A percentile compares a stretch with the other conserved stretches of the same genome.
Conservation (phyloP, 2,797 vertebrate species). For the Clarias pachynema region DNA sequence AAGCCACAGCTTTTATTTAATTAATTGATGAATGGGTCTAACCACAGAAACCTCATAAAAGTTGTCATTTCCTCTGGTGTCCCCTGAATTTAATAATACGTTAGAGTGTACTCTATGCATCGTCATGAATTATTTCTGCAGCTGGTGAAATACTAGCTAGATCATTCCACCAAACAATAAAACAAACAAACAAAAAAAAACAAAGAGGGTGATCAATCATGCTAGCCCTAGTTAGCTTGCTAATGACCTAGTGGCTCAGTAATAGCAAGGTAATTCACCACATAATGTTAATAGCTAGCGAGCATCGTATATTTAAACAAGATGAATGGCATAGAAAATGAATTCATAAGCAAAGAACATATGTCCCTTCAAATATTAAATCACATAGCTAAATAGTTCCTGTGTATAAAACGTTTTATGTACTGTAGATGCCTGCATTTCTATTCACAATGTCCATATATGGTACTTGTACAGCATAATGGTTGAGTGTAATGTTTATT, state of each 20-base stretch:
- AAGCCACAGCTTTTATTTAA: slow-evolving; percentile 1
- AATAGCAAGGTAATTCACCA: neutral
- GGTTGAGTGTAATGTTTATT: neutral
- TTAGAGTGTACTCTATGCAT: neutral
- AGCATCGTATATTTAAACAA: neutral
- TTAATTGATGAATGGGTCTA: slow-evolving; percentile 25
- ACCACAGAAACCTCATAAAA: neutral
- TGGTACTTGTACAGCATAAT: neutral
- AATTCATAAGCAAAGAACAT: neutral
- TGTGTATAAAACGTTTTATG: neutral
- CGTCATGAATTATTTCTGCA: neutral
- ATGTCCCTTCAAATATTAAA: neutral
- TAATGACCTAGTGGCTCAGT: neutral
- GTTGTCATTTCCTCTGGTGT: slow-evolving; percentile 1
- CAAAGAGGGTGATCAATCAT: neutral
- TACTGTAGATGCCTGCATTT: neutral
- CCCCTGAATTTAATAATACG: neutral
- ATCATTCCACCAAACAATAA: neutral
- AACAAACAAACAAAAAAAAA: neutral
- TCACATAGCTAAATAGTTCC: neutral
- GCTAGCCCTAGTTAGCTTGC: neutral
- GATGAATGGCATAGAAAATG: neutral
- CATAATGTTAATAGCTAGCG: neutral
- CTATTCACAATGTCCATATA: neutral
- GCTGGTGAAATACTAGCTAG: neutral